Evolutionary conservation across 2,888 invertebrate genomes (phyloP).

Genomic region (Bombylius discolor): DNA sequence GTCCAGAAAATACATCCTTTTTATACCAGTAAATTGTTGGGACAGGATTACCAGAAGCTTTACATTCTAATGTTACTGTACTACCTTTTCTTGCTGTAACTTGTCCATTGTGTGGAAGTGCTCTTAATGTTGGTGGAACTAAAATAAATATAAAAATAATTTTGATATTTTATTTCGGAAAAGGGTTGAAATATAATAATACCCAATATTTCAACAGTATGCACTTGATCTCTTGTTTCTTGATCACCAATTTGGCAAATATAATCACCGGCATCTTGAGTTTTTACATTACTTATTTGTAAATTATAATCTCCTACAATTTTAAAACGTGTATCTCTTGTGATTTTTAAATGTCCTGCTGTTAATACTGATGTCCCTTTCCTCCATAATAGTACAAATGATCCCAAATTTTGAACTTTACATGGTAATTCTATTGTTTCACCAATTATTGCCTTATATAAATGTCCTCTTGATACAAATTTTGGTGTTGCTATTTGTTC

Average conservation of each 20-base stretch:
- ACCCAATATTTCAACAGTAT: conserved; percentile 56
- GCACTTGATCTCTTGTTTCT: conserved; percentile 55
- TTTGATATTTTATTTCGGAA: background rate
- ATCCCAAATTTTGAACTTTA: conserved; percentile 62
- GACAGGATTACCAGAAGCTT: conserved; percentile 59
- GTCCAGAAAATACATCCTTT: conserved; percentile 37
- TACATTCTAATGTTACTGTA: conserved; percentile 54
- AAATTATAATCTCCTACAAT: conserved; percentile 57
- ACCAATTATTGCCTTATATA: conserved; percentile 63
- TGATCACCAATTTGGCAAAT: conserved; percentile 60
- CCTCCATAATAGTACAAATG: conserved; percentile 53
- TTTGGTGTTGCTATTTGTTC: conserved; percentile 42
- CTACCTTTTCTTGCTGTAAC: conserved; percentile 56
- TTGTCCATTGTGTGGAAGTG: conserved; percentile 50
- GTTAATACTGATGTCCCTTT: conserved; percentile 56
- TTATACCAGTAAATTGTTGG: conserved; percentile 59
- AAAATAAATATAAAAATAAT: background rate
- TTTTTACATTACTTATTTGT: conserved; percentile 55
- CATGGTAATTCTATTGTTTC: conserved; percentile 66
- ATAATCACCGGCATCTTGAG: conserved; percentile 59
- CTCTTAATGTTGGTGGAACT: conserved; percentile 55
- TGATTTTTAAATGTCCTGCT: conserved; percentile 57
- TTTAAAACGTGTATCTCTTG: conserved; percentile 51
- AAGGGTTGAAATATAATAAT: conserved; percentile 10
- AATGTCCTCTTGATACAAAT: conserved; percentile 61